phyloP scores from a whole-genome alignment of 2,113 vertebrate genomes.

The Protomyctophum bolini region DNA sequence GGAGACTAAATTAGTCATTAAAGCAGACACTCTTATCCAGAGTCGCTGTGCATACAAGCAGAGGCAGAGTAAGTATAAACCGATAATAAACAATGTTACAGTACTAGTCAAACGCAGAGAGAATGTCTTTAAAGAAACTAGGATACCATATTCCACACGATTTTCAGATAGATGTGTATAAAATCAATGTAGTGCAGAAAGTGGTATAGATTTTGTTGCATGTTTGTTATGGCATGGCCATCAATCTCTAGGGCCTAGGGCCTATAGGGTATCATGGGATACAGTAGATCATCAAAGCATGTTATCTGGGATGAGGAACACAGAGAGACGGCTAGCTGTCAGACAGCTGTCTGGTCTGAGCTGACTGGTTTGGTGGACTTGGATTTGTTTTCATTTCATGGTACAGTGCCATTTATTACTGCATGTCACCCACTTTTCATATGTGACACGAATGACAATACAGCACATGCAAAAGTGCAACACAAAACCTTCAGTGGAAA shows the following conservation, averaged over 20 bases:
- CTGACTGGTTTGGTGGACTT: conserved; percentile 18
- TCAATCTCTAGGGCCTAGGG: conserved; percentile 50
- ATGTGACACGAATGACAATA: not conserved
- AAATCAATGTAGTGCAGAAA: conserved; percentile 65
- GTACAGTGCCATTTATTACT: not conserved
- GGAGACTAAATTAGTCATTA: too few relatives aligned
- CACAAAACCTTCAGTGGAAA: not conserved
- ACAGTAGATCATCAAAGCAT: too few relatives aligned
- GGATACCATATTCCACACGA: not conserved
- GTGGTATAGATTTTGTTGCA: conserved; percentile 61
- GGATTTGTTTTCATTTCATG: conserved; percentile 40
- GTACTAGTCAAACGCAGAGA: too few relatives aligned
- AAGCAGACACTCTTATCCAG: too few relatives aligned
- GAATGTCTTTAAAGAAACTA: too few relatives aligned
- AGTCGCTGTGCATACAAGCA: too few relatives aligned
- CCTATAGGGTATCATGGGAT: conserved; percentile 21
- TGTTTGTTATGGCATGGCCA: conserved; percentile 58
- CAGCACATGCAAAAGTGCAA: not conserved
- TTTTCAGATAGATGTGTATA: conserved; percentile 60
- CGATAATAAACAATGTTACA: too few relatives aligned
- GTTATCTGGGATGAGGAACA: conserved; percentile 55
- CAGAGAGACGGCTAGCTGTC: conserved; percentile 29
- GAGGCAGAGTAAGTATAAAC: too few relatives aligned
- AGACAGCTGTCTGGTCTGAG: conserved; percentile 30
- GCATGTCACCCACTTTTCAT: not conserved